Evolutionary conservation across 2,888 invertebrate genomes (phyloP).

Genomic region (Lycia hirtaria): DNA sequence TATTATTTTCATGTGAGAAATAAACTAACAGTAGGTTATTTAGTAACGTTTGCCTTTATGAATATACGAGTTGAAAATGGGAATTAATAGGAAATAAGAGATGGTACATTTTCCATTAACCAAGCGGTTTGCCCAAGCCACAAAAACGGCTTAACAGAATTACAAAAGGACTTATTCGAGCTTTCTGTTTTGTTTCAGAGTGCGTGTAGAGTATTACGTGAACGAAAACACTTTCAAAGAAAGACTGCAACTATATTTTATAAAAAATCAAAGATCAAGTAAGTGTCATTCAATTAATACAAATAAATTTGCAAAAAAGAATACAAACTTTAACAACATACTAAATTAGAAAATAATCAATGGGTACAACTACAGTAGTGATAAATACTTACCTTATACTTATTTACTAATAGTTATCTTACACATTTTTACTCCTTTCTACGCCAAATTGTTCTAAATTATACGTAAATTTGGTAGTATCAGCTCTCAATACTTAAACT

Average conservation of each 20-base stretch:
- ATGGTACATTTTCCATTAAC: neutral
- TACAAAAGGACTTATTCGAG: neutral
- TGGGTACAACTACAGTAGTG: too few relatives aligned
- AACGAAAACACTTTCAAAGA: slow-evolving; percentile 99
- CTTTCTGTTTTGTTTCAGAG: slow-evolving; percentile 90
- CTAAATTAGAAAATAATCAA: too few relatives aligned
- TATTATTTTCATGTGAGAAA: too few relatives aligned
- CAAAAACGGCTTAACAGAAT: neutral
- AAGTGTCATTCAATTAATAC: slow-evolving; percentile 82
- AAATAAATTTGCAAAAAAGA: neutral
- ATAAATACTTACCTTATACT: too few relatives aligned
- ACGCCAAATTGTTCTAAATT: too few relatives aligned
- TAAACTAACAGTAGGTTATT: too few relatives aligned
- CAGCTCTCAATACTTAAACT: too few relatives aligned
- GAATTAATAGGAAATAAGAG: neutral
- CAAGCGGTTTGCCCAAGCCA: neutral
- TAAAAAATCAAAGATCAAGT: slow-evolving; percentile 99
- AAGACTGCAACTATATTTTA: slow-evolving; percentile 99
- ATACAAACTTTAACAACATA: too few relatives aligned
- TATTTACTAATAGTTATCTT: too few relatives aligned
- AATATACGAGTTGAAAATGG: neutral
- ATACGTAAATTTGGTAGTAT: too few relatives aligned
- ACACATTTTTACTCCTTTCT: too few relatives aligned
- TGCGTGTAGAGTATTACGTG: slow-evolving; percentile 99
- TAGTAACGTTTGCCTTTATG: neutral